Evolutionary conservation across 1,140 invertebrate species (phyloP).

Genomic region (Drosophila kohkoa): DNA sequence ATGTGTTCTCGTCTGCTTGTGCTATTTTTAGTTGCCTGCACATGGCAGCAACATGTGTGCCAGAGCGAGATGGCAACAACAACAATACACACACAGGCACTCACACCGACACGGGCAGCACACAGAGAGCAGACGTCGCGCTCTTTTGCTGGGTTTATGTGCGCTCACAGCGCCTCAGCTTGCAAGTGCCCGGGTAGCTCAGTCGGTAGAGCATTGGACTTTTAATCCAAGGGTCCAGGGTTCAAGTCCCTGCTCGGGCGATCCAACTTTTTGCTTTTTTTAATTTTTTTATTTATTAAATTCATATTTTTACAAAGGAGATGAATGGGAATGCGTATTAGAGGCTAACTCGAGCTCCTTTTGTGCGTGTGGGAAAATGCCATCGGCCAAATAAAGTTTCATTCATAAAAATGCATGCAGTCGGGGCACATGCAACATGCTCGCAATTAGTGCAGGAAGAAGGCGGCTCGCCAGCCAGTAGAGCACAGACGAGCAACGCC

Average conservation of each 20-base stretch:
- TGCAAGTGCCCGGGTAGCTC: constrained; percentile 88
- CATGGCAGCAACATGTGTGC: constrained; percentile 19
- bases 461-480: constrained; percentile 61
- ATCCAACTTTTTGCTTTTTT: constrained; percentile 37
- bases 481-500: constrained; percentile 51
- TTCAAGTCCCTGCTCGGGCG: constrained; percentile 90
- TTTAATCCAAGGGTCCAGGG: constrained; percentile 92
- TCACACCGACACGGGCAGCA: not conserved
- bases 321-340: not conserved
- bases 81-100: constrained; percentile 23
- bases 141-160: constrained; percentile 33
- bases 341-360: not conserved
- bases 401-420: constrained; percentile 75
- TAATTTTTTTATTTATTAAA: constrained; percentile 6
- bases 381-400: constrained; percentile 51
- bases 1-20: not conserved
- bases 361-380: constrained; percentile 61
- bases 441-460: constrained; percentile 72
- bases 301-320: constrained; percentile 18
- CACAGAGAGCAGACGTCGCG: constrained; percentile 10
- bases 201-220: constrained; percentile 91
- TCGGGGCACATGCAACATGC: constrained; percentile 56
- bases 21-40: constrained; percentile 38
- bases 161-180: constrained; percentile 18
- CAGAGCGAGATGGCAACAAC: constrained; percentile 37